Base-by-base conservation (phyloP, 1,140 invertebrate genomes). In the Wasmannia auropunctata region DNA sequence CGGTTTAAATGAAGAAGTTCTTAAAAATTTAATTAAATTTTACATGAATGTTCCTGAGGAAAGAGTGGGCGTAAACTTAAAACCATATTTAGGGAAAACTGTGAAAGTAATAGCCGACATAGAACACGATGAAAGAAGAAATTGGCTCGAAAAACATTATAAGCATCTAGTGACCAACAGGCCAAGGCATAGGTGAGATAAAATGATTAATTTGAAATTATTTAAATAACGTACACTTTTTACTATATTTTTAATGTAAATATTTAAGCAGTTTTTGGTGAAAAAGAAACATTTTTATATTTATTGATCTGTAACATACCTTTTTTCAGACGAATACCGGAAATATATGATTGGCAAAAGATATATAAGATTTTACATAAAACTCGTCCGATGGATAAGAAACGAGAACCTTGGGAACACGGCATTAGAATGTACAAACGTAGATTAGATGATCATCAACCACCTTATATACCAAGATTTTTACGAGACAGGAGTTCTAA, bases 1-100 rank as follows among this genome's bases (percentile, higher is more conserved):
- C 86, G 97, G 97, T 75, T 96, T 98, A 58, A 99, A 99, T 95
- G 97, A 98, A 76, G 96, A 97, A 58, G 97, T 98, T 4, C 92
- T 99, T 8, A 97, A 96, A 93, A 95, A 95, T 87, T 92, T 99
- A 14, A 91, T 99, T 1, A 96, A 97, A 85, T 97, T 98, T 90
- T 98, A 99, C 89, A 91, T 96, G 3, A 97, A 98, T 94, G 91
- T 94, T 22, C 98, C 98, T 1, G 86, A 92, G 72, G 94, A 96
- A 89, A 95, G 97, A 74, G 95, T 96, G 16, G 95, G 96, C 85
- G 93, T 96, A 19, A 95, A 98, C 85, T 95, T 98, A 94, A 97
- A 97, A 88, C 98, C 98, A 1, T 98, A 97, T 94, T 95, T 99
- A 40, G 95, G 94, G 40, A 89, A 95, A 37, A 93, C 96, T 37